A percentile compares a stretch with the other conserved stretches of the same genome.
Conservation (phyloP, 2,888 invertebrate genomes). For the Spilarctia lutea region DNA sequence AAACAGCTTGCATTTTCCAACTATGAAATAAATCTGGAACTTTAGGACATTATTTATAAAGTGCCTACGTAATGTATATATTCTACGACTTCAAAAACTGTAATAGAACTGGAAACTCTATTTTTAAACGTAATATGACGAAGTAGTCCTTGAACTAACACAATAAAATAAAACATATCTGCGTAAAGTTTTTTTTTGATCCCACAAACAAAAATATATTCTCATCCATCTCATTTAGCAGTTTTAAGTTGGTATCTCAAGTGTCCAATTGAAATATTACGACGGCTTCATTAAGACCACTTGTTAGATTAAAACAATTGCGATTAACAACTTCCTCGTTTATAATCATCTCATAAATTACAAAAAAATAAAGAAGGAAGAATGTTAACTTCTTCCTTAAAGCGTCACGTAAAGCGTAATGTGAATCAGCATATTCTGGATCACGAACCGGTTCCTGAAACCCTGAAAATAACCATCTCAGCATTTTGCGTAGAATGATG, state of each 20-base stretch:
- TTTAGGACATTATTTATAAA: neutral
- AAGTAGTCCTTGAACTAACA: neutral
- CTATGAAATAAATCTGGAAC: neutral
- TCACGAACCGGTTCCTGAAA: slow-evolving; percentile 37
- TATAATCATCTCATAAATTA: neutral
- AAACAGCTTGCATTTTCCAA: neutral
- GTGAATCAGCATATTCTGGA: slow-evolving; percentile 46
- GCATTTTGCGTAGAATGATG: slow-evolving; percentile 67
- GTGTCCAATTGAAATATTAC: neutral
- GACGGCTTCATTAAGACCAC: slow-evolving; percentile 3
- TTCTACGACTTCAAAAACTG: too few species aligned
- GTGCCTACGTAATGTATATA: neutral
- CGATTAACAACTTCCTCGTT: slow-evolving; percentile 11
- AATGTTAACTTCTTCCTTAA: neutral
- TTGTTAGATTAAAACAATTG: slow-evolving; percentile 7
- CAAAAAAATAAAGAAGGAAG: slow-evolving; percentile 15
- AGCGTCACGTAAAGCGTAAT: slow-evolving; percentile 15
- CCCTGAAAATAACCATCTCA: slow-evolving; percentile 49
- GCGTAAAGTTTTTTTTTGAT: neutral
- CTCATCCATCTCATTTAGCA: neutral
- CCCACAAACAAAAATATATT: neutral
- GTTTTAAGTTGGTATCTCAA: slow-evolving; percentile 3
- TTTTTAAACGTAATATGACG: neutral
- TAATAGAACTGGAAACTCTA: neutral
- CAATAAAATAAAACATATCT: neutral